Percentiles rank a stretch among this genome's conserved stretches.
Conservation (phyloP, 2,888 invertebrate genomes). For the Acrocyrtus sp. region DNA sequence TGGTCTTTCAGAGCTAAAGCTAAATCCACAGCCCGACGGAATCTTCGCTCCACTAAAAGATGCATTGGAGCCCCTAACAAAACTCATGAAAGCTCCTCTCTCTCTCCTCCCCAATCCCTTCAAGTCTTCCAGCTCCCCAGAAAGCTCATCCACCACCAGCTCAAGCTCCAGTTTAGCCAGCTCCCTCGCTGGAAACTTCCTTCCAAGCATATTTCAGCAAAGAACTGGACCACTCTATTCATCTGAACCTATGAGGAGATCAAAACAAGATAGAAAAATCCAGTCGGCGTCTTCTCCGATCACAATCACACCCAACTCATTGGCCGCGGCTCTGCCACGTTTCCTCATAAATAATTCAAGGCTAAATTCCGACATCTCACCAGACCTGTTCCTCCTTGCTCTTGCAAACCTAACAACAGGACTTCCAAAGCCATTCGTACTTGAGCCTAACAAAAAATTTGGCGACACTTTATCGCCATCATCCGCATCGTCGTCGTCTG, state of each 20-base stretch:
- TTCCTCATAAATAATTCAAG: constrained; percentile 13
- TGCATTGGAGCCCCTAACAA: constrained; percentile 6
- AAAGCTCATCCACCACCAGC: constrained; percentile 8
- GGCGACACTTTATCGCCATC: background rate
- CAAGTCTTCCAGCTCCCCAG: background rate
- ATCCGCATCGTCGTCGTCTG: background rate
- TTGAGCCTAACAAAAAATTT: constrained; percentile 20
- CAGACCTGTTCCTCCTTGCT: constrained; percentile 11
- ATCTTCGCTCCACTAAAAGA: constrained; percentile 31
- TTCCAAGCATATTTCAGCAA: constrained; percentile 8
- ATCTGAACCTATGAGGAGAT: background rate
- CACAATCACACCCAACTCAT: background rate
- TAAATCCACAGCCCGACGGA: background rate
- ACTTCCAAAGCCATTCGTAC: constrained; percentile 34
- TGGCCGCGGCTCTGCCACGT: constrained; percentile 6
- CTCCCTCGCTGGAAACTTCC: background rate
- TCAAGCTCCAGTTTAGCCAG: background rate
- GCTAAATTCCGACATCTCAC: background rate
- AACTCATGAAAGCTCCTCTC: constrained; percentile 18
- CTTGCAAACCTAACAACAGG: constrained; percentile 12
- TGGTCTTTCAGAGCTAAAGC: background rate
- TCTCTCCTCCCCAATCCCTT: constrained; percentile 19
- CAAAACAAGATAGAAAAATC: too few relatives aligned
- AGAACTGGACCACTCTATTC: constrained; percentile 10
- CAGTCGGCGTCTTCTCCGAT: background rate